These are phyloP conservation scores for Paratrypauchen microcephalus DNA, from an alignment of 2,797 vertebrate genomes.

Conservation along the genomic window DNA sequence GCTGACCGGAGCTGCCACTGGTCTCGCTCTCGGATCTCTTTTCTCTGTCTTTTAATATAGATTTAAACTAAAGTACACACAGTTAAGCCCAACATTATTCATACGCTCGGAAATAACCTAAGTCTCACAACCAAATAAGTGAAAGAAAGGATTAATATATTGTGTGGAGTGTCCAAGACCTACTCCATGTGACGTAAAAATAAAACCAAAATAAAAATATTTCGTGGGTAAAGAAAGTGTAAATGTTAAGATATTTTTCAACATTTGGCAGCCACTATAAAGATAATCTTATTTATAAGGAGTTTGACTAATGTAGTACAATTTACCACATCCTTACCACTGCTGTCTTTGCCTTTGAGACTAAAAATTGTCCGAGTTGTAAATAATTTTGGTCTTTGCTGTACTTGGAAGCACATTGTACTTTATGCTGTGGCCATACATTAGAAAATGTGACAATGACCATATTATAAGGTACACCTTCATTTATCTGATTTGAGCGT, in stretches of 20 bases:
- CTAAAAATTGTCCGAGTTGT: not conserved
- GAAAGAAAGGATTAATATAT: not conserved
- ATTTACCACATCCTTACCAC: not conserved
- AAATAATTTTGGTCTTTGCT: not conserved
- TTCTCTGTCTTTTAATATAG: conserved; percentile 90
- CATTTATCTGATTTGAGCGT: not conserved
- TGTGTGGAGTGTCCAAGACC: not conserved
- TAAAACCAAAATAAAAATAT: not conserved
- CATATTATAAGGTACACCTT: not conserved
- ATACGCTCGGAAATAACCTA: not conserved
- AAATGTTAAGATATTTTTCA: not conserved
- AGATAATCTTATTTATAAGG: not conserved
- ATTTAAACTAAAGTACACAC: not conserved
- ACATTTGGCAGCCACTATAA: not conserved
- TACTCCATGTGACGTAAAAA: not conserved
- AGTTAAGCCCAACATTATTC: not conserved
- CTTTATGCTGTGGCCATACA: conserved; percentile 33
- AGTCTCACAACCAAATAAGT: not conserved
- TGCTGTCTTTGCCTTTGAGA: not conserved
- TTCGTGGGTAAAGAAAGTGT: not conserved
- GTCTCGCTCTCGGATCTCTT: conserved; percentile 92
- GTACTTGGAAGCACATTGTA: conserved; percentile 9
- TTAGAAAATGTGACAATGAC: conserved; percentile 39
- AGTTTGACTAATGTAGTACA: not conserved
- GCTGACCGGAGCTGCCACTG: conserved; percentile 92